Evolutionary conservation across 2,888 invertebrate species (phyloP), one percentile per base, ranked within the genome.

Genomic region (Ichneumoninae sp.): DNA sequence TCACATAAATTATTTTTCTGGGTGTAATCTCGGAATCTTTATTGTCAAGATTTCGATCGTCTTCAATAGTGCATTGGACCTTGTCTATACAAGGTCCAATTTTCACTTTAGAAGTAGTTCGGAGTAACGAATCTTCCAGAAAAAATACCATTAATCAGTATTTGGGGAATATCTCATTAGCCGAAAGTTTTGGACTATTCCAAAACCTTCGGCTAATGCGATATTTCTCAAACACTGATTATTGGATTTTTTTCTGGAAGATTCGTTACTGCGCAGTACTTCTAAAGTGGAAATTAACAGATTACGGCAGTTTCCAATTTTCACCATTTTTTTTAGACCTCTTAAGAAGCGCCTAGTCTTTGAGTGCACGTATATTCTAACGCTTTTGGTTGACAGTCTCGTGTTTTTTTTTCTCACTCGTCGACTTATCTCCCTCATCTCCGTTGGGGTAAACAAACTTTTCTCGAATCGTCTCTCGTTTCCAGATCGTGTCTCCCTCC

Each of bases 381-480:
- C 33, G 36, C 47, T 62, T 68, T 26, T 44, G 22, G 44, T 19
- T 26, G 52, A 69, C 19, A 30, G 54, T 50, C 5, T 72, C 44
- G 44, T 16, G 19, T 10, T 16, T 26, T 71, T 50, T 76, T 75
- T 76, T 50, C 66, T 60, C 57, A 50, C 40, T 50, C 57, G 40
- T 47, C 57, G 65, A 76, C 70, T 83, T 70, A 47, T 33, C 36
- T 77, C 22, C 26, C 50, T 50, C 50, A n/a, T 16, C 30, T 66
- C 71, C 71, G 65, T 74, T 50, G 66, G 19, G 66, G 75, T 60
- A 76, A 83, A 76, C 83, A 80, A 80, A 80, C 76, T 83, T 83
- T 65, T 80, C 66, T 71, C 66, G 50, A 76, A 70, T 80, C 65
- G 57, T 71, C 75, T 71, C 70, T 47, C 76, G 66, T 80, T 71